These are phyloP conservation scores for Nothobranchius kuhntae DNA, from an alignment of 2,113 vertebrate genomes.

Conservation along the genomic window DNA sequence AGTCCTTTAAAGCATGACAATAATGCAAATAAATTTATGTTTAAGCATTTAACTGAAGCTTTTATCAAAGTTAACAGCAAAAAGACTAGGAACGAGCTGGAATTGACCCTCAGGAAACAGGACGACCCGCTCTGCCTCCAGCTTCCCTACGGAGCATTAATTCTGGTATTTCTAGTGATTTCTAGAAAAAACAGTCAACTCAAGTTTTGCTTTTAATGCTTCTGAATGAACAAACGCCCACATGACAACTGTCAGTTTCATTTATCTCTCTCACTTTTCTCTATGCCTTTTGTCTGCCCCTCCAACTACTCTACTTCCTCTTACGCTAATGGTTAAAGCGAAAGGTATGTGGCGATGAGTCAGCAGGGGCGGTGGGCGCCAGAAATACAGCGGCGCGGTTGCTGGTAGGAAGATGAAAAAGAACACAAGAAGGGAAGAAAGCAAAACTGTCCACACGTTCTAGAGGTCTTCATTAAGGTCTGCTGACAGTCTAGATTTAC, in stretches of 20 bases:
- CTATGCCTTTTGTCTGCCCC: constrained; percentile 38
- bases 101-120: no score
- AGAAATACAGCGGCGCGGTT: constrained; percentile 31
- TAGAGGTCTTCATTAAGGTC: neutral
- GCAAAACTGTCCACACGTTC: neutral
- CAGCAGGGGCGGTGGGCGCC: constrained; percentile 38
- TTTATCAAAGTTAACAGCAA: no score
- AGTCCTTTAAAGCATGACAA: no score
- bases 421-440: constrained; percentile 16
- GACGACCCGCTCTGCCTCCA: no score
- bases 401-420: neutral
- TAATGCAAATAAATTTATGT: no score
- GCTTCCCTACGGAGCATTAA: no score
- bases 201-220: neutral
- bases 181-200: no score
- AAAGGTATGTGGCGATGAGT: constrained; percentile 47
- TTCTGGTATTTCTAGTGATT: no score
- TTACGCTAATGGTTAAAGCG: constrained; percentile 24
- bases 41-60: no score
- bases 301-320: constrained; percentile 33
- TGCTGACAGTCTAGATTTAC: neutral
- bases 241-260: constrained; percentile 47
- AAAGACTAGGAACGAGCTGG: no score
- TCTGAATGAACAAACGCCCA: constrained; percentile 52
- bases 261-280: constrained; percentile 50